These are phyloP conservation scores for Pristionchus arcanus DNA, from an alignment of 2,888 invertebrate genomes.

Conservation along the genomic window DNA sequence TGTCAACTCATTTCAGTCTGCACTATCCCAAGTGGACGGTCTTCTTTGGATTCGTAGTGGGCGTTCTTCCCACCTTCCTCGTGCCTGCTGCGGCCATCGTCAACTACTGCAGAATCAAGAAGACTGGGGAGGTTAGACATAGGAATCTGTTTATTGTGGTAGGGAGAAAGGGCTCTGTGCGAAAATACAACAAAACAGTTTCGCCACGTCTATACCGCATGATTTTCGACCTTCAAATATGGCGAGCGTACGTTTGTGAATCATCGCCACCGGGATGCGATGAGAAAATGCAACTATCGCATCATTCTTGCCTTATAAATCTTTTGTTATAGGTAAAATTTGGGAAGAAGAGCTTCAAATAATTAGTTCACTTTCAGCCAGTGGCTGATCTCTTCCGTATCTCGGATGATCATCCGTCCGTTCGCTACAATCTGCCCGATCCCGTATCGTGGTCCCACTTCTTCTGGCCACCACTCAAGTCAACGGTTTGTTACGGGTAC, in stretches of 20 bases:
- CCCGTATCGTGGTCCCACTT: background rate
- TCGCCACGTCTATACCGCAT: too few relatives aligned
- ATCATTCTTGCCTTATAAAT: too few relatives aligned
- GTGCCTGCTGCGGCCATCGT: background rate
- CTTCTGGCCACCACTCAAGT: slow-evolving; percentile 31
- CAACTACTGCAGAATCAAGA: slow-evolving; percentile 4
- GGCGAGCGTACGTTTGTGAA: too few relatives aligned
- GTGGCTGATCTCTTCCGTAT: background rate
- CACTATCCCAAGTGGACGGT: slow-evolving; percentile 14
- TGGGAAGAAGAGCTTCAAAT: too few relatives aligned
- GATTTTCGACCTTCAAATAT: too few relatives aligned
- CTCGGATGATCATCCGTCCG: background rate
- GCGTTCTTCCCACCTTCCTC: background rate
- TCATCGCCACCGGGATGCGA: too few relatives aligned
- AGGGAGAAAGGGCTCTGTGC: too few relatives aligned
- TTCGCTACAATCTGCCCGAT: slow-evolving; percentile 42
- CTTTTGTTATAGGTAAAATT: too few relatives aligned
- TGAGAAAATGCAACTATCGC: too few relatives aligned
- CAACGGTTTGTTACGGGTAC: too few relatives aligned
- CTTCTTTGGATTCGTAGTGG: background rate
- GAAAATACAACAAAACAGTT: too few relatives aligned
- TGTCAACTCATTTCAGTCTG: background rate
- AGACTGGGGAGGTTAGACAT: slow-evolving; percentile 3
- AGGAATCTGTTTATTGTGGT: too few relatives aligned
- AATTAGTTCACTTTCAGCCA: background rate